phyloP scores from a whole-genome alignment of 2,888 invertebrate genomes.

The Brachypterus glaber region DNA sequence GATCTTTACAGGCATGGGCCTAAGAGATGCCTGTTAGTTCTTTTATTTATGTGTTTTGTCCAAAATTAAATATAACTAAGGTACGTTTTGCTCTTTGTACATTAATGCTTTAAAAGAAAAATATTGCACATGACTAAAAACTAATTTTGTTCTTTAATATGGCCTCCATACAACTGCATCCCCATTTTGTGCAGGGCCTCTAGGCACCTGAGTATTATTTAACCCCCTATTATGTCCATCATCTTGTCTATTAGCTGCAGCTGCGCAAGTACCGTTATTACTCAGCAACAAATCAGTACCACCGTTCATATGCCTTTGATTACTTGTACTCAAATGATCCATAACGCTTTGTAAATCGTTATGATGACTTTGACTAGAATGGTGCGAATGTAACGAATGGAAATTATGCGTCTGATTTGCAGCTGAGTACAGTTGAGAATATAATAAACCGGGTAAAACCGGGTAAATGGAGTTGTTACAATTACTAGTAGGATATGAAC shows the following conservation, averaged over 20 bases:
- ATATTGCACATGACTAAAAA: background rate
- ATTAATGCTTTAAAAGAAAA: no score
- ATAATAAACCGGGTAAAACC: conserved; percentile 71
- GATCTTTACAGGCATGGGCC: no score
- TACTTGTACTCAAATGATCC: conserved; percentile 62
- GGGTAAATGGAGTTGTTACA: conserved; percentile 68
- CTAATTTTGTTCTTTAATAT: conserved; percentile 41
- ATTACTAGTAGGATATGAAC: conserved; percentile 47
- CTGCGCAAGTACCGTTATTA: conserved; percentile 51
- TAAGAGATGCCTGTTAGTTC: no score
- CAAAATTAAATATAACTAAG: no score
- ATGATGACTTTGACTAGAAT: conserved; percentile 46
- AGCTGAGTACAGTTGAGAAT: conserved; percentile 74
- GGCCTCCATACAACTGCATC: conserved; percentile 68
- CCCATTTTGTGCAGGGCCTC: conserved; percentile 53
- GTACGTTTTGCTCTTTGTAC: no score
- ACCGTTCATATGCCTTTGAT: conserved; percentile 15
- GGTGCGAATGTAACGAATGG: conserved; percentile 57
- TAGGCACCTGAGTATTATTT: conserved; percentile 40
- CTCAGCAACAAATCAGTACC: conserved; percentile 46
- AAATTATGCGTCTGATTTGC: conserved; percentile 67
- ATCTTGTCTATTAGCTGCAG: conserved; percentile 50
- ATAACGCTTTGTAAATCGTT: conserved; percentile 66
- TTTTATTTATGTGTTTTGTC: no score
- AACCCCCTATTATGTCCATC: conserved; percentile 40